Base-by-base conservation (phyloP, 2,888 invertebrate species). In the Frankliniella fusca region DNA sequence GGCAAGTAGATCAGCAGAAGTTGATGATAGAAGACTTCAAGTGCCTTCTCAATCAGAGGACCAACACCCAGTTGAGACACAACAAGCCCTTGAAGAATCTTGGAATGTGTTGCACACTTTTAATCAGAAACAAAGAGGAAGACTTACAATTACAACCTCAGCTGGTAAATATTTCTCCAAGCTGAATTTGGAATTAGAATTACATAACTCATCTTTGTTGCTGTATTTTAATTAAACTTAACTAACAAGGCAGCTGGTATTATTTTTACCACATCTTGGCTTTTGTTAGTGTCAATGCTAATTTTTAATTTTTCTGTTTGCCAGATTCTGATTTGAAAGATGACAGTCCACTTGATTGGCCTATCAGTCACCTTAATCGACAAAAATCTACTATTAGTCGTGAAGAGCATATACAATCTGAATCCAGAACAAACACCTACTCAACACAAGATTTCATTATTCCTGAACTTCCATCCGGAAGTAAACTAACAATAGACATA, bases 381-480 rank as follows among this genome's bases (percentile, higher is more conserved):
- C 23, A 49, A 15, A 79, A 82, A 48, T 49, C 76, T 49, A 61
- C 27, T 48, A 20, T 49, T 48, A 3, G 23, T 80, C 18, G 28
- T 65, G 48, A 80, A 48, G 28, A 23, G 48, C 79, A 61, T 79
- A 65, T 23, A 27, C 9, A 11, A 27, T 27, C 70, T 49, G 48
- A 50, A 28, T 79, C 70, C 80, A 80, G 81, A 80, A 20, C 81
- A 48, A 50, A 80, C 65, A 11, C 81, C 50, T 50, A 49, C 28
- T 48, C 48, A 28, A 61, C 81, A 80, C n/a, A 83, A 20, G 91
- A 91, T 85, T 94, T 95, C 87, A 89, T 93, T 76, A 94, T 95
- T 84, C 95, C 95, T 0, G 93, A 94, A 87, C 88, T 94, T 85
- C 95, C 95, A 0, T 88, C 88, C 84, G 95, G 95, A n/a, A 88